A percentile compares a stretch with the other conserved stretches of the same genome.
These are phyloP conservation scores for Mormyrops attenuatus DNA, from an alignment of 2,797 vertebrate species.

Conservation along the genomic window DNA sequence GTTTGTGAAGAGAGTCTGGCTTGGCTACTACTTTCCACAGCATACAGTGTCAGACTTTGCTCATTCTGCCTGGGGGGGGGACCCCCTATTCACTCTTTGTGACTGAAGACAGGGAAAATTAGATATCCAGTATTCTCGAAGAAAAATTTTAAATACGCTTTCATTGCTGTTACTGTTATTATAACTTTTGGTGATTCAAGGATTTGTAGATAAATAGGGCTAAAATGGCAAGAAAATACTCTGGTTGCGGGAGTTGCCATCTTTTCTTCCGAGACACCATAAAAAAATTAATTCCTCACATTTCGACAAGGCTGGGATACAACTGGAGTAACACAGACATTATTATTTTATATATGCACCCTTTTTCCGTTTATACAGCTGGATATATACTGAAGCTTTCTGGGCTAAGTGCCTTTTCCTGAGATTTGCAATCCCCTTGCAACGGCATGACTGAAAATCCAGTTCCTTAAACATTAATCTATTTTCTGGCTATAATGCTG, in stretches of 20 bases:
- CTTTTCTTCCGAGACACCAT: background rate
- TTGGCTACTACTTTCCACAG: background rate
- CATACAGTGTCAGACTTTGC: background rate
- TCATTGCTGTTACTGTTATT: background rate
- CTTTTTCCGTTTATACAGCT: background rate
- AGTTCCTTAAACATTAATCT: background rate
- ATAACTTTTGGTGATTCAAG: background rate
- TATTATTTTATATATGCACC: background rate
- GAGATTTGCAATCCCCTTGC: background rate
- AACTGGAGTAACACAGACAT: background rate
- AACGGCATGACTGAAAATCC: background rate
- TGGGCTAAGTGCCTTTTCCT: background rate
- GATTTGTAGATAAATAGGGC: background rate
- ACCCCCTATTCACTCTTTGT: background rate
- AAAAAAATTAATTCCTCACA: background rate
- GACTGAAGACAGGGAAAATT: background rate
- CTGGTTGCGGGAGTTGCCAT: background rate
- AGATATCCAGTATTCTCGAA: background rate
- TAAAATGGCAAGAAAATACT: background rate
- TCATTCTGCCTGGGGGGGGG: background rate
- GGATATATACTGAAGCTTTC: background rate
- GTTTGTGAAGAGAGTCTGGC: conserved; percentile 36
- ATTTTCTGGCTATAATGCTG: background rate
- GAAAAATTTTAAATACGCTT: background rate
- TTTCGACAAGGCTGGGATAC: background rate